Conservation (phyloP, 2,888 invertebrate genomes). For the Alentia gelatinosa region DNA sequence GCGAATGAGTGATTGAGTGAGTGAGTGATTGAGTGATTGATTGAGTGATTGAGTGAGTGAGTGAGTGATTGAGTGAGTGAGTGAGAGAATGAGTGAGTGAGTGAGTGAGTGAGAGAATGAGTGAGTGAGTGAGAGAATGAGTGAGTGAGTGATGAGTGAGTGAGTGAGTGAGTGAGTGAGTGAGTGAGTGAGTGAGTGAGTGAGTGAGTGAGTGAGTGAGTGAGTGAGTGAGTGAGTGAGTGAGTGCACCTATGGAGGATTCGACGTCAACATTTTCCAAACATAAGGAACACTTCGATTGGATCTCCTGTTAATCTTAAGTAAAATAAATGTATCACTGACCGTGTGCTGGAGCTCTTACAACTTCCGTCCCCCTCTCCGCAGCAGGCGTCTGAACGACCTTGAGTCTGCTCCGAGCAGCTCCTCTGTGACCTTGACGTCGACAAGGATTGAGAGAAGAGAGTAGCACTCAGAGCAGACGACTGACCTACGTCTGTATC, state of each 20-base stretch:
- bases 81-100: neutral
- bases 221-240: slow-evolving; percentile 39
- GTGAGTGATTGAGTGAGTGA: slow-evolving; percentile 28
- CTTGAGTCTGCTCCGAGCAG: neutral
- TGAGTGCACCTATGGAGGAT: no score
- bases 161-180: slow-evolving; percentile 19
- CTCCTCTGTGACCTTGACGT: neutral
- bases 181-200: slow-evolving; percentile 27
- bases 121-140: neutral
- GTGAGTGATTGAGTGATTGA: neutral
- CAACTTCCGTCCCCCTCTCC: slow-evolving; percentile 72
- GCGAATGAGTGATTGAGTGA: neutral
- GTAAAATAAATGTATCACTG: neutral
- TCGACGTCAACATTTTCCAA: no score
- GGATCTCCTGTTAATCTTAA: no score
- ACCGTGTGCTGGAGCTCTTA: slow-evolving; percentile 45
- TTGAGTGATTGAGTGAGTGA: slow-evolving; percentile 11
- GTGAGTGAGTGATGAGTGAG: slow-evolving; percentile 12
- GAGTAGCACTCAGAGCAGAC: slow-evolving; percentile 73
- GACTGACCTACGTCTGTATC: slow-evolving; percentile 72
- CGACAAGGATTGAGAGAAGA: slow-evolving; percentile 67
- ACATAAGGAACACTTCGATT: no score
- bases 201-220: slow-evolving; percentile 30
- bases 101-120: neutral
- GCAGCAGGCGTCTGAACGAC: slow-evolving; percentile 63